Base-by-base conservation (phyloP, 2,888 invertebrate species). In the Parelbella ahira region DNA sequence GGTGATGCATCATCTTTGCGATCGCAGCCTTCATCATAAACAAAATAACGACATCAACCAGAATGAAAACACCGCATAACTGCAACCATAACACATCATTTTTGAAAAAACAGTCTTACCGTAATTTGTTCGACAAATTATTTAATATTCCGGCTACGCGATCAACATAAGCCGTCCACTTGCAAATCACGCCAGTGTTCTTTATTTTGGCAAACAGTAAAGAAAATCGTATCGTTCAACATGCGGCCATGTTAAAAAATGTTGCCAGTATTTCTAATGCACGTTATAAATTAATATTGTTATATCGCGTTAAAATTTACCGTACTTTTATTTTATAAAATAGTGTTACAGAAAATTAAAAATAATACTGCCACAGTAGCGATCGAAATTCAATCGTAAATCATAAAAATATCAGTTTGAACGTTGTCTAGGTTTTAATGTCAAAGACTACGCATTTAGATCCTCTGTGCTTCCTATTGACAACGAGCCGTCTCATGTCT, bases 191-290 rank as follows among this genome's bases (percentile, higher is more conserved):
- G 70, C 71, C 68, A 67, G 56, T 68, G 58, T 64, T 58, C 67
- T 61, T 71, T 70, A 73, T 83, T 92, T 42, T 92, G 92, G 92
- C 92, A 90, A 92, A 92, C 92, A 92, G 91, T 92, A 92, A 92
- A 93, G 92, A 92, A 92, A 92, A 92, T 89, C 88, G 89, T 88
- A 88, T 89, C 73, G 86, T 91, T 91, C 92, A 93, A 93, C 93
- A 92, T 92, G 93, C 93, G 93, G 93, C 93, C 93, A 93, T 93
- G 93, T 92, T 93, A 92, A 79, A 15, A 76, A 80, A 75, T 79
- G 76, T 79, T 78, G 60, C 71, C 60, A 10, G 5, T 21, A 4
- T 15, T 15, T 2, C 15, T 15, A 15, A 2, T 15, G 2, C 2
- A 15, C 15, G 4, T 15, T 15, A 15, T n/a, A n/a, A n/a, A n/a